Evolutionary conservation across 2,888 invertebrate species (phyloP).

Genomic region (Drosophila subquinaria): DNA sequence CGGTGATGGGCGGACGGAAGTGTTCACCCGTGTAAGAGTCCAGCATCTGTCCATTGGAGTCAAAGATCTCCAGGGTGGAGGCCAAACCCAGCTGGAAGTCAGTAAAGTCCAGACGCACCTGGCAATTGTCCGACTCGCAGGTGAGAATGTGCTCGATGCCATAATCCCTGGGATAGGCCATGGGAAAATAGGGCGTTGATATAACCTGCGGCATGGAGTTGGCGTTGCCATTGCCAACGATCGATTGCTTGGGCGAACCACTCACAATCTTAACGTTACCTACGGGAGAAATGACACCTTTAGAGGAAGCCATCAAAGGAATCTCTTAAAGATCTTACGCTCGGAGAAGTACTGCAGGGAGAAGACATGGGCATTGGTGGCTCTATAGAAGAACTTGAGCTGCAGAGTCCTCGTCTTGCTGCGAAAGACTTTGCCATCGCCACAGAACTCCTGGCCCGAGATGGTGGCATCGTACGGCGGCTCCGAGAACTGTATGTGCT

Average conservation of each 20-base stretch:
- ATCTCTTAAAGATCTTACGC: constrained; percentile 85
- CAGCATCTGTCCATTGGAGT: constrained; percentile 89
- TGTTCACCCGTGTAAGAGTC: constrained; percentile 89
- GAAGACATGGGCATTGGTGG: constrained; percentile 88
- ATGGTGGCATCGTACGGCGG: constrained; percentile 88
- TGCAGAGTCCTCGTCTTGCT: constrained; percentile 88
- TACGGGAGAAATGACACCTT: constrained; percentile 62
- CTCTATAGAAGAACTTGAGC: constrained; percentile 87
- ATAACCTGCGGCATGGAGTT: constrained; percentile 86
- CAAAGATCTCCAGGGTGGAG: constrained; percentile 90
- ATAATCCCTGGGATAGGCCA: constrained; percentile 89
- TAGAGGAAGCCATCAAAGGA: background rate
- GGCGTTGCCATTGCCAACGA: constrained; percentile 82
- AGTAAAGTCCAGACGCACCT: constrained; percentile 88
- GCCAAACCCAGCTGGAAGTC: constrained; percentile 89
- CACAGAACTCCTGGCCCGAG: constrained; percentile 88
- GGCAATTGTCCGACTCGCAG: constrained; percentile 87
- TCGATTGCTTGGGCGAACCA: constrained; percentile 85
- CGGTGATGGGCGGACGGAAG: constrained; percentile 89
- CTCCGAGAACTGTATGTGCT: constrained; percentile 89
- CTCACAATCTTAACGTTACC: constrained; percentile 87
- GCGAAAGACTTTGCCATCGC: constrained; percentile 86
- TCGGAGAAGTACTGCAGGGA: constrained; percentile 88
- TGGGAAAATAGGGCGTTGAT: constrained; percentile 89
- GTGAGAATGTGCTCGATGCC: constrained; percentile 89